Conservation (phyloP, 2,113 vertebrate genomes). For the Macrotis lagotis region DNA sequence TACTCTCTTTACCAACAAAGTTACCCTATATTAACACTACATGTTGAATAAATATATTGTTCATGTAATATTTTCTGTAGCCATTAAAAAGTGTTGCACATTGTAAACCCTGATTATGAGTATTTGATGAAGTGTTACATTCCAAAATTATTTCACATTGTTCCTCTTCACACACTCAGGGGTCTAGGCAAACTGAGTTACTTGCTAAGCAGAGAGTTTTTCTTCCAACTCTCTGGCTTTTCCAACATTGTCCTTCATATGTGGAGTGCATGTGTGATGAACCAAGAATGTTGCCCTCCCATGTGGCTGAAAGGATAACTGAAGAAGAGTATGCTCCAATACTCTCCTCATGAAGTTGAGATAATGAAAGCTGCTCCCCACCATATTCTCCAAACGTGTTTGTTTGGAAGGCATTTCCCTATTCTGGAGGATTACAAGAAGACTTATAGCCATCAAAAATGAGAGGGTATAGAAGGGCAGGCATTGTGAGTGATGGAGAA, state of each 20-base stretch:
- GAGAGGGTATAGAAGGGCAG: background rate
- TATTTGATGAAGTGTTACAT: background rate
- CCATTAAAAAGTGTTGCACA: background rate
- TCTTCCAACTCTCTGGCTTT: background rate
- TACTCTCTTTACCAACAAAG: background rate
- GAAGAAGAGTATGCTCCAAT: background rate
- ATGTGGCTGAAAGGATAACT: background rate
- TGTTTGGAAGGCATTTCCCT: background rate
- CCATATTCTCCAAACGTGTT: accelerated
- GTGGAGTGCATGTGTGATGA: background rate
- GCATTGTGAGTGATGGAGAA: background rate
- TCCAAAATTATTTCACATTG: background rate
- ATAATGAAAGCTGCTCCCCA: background rate
- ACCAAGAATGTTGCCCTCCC: background rate
- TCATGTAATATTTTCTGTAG: background rate
- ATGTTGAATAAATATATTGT: background rate
- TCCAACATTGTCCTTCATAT: background rate
- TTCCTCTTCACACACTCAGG: background rate
- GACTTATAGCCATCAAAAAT: background rate
- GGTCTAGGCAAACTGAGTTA: background rate
- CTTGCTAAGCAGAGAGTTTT: background rate
- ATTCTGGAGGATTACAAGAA: background rate
- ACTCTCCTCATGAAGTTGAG: background rate
- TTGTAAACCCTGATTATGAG: background rate
- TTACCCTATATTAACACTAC: background rate